Conservation (phyloP, 2,888 invertebrate genomes). For the Icerya purchasi region DNA sequence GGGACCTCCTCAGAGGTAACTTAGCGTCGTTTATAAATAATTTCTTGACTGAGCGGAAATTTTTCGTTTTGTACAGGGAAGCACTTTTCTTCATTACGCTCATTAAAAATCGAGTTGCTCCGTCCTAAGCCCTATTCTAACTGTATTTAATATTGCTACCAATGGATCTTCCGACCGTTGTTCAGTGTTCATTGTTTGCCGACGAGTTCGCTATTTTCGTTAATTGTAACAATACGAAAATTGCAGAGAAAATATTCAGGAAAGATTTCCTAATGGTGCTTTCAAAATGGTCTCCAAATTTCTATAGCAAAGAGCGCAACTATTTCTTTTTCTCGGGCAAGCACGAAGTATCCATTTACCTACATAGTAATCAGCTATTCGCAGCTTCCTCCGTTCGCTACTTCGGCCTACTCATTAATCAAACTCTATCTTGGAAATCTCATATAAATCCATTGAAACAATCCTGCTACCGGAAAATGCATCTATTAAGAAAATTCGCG, state of each 20-base stretch:
- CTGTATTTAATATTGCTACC: slow-evolving; percentile 32
- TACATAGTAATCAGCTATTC: not conserved
- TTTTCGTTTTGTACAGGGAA: not conserved
- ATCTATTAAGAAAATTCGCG: not conserved
- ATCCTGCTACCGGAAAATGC: not conserved
- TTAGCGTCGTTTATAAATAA: not conserved
- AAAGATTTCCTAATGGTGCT: not conserved
- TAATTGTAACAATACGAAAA: not conserved
- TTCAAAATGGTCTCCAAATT: not conserved
- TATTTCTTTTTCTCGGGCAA: not conserved
- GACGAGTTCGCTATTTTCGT: not conserved
- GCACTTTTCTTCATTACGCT: not conserved
- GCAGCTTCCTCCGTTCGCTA: not conserved
- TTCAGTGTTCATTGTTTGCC: not conserved
- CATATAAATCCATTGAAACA: not conserved
- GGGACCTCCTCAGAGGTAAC: not conserved
- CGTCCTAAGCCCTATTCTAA: not conserved
- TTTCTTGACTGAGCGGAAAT: not conserved
- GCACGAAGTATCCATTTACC: not conserved
- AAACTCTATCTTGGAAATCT: not conserved
- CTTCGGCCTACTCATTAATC: not conserved
- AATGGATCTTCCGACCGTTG: slow-evolving; percentile 34
- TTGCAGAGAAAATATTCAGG: not conserved
- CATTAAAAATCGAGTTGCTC: not conserved
- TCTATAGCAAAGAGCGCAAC: not conserved